Base-by-base conservation (phyloP, 1,140 invertebrate genomes). In the Drosophila lacertosa region DNA sequence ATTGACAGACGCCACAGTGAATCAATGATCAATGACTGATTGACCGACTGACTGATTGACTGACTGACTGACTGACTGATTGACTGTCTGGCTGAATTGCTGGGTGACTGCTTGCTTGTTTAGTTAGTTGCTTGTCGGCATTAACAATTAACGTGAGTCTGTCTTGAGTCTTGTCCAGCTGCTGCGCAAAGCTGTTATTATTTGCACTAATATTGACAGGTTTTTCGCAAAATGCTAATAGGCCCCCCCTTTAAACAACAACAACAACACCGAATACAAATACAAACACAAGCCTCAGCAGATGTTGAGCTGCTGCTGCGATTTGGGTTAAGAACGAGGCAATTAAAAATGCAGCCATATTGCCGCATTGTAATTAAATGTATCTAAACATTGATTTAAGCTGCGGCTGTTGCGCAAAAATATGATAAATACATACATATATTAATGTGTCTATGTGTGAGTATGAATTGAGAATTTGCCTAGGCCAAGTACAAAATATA, bases 161-260 rank as follows among this genome's bases (percentile, higher is more conserved):
- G 63, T 64, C 73, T 58, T 66, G 51, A 54, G 26, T 50, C 33
- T 10, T 32, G 54, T 58, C 48, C 53, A 67, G 62, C 78, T 83
- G 75, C 80, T 71, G 71, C 57, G 48, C 74, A 76, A 74, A 82
- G 82, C 82, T 88, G 82, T 88, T 82, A 88, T 88, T 88, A 88
- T 88, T 88, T 88, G 82, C 82, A 88, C 82, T 88, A 88, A 88
- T 88, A 88, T 88, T 88, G 82, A 88, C 82, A 88, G 82, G 77
- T 86, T 86, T 78, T 88, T 82, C 62, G 65, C 74, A 88, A 88
- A 77, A 88, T 88, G 82, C 82, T 82, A 86, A 86, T 88, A 84
- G 58, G 57, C 58, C 71, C 48, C 48, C 10, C 9, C 29, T n/a
- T 26, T 29, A 32, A 37, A 11, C 40, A 42, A 51, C 68, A 72